phyloP scores from a whole-genome alignment of 1,140 invertebrate genomes.

The Cyclina sinensis region DNA sequence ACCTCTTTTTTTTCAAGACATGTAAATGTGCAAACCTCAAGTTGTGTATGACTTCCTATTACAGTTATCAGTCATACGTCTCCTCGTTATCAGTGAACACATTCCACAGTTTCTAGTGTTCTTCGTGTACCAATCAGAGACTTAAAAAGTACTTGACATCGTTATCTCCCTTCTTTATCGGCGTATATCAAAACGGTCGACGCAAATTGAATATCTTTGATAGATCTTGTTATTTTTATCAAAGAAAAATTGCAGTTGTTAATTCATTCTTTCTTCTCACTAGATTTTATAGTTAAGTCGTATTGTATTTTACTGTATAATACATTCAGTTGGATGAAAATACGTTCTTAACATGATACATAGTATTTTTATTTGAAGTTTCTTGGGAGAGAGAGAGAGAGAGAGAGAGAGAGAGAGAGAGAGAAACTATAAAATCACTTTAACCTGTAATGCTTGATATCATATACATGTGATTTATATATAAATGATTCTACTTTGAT shows the following conservation, averaged over 20 bases:
- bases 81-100: not conserved
- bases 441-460: too few species aligned
- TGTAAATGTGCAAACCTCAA: not conserved
- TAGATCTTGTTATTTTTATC: not conserved
- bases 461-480: too few species aligned
- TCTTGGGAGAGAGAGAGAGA: too few species aligned
- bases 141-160: not conserved
- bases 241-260: not conserved
- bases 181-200: not conserved
- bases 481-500: too few species aligned
- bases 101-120: not conserved
- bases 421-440: too few species aligned
- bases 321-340: too few species aligned
- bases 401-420: too few species aligned
- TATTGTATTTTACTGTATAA: too few species aligned
- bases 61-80: not conserved
- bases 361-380: too few species aligned
- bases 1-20: not conserved
- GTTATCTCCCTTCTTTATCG: not conserved
- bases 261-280: too few species aligned
- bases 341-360: too few species aligned
- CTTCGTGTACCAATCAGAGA: not conserved
- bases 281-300: too few species aligned
- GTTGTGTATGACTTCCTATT: slow-evolving; percentile 2
- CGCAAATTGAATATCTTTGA: not conserved